Base-by-base conservation (phyloP, 1,140 invertebrate species). In the Drosophila sp. region DNA sequence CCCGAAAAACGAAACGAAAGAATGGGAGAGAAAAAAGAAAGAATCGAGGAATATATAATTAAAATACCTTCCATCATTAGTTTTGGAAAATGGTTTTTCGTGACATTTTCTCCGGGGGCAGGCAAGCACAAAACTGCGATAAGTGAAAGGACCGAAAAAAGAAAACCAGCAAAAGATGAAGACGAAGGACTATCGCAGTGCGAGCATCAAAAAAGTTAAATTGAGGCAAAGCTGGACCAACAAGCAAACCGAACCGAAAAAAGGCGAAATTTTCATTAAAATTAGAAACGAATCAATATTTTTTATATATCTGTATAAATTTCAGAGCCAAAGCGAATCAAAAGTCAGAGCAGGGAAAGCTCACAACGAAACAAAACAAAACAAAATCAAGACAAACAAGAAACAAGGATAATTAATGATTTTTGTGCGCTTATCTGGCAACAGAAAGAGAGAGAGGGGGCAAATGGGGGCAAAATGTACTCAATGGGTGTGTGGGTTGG, bases 361-460 rank as follows among this genome's bases (percentile, higher is more conserved):
- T 27, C 7, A 50, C 44, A 50, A 50, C 35, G 11, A 38, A 38
- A 38, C 44, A 50, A 50, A 50, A 50, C 44, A 87, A 82, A 90
- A 90, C 64, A 60, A 65, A 65, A 65, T 54, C 63, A 65, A 65
- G 63, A 50, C 47, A 65, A 54, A 65, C 86, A 90, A 86, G 78
- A 87, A 90, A 90, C 87, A 90, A 87, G 87, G 87, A 90, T 90
- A 90, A 90, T 90, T 90, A 90, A 90, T 90, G 89, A 90, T 90
- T 90, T 90, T 62, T 79, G 73, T 89, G 72, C 73, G 83, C 80
- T 90, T 90, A 90, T 90, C 80, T 89, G 71, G 72, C 76, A 54
- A 55, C 70, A 69, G 62, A 41, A 70, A 57, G 56, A 58, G 17
- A 6, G 57, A 11, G 44, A n/a, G 30, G 1, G 23, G 29, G 8